phyloP scores from a whole-genome alignment of 2,113 vertebrate species.

The Alexandromys fortis region DNA sequence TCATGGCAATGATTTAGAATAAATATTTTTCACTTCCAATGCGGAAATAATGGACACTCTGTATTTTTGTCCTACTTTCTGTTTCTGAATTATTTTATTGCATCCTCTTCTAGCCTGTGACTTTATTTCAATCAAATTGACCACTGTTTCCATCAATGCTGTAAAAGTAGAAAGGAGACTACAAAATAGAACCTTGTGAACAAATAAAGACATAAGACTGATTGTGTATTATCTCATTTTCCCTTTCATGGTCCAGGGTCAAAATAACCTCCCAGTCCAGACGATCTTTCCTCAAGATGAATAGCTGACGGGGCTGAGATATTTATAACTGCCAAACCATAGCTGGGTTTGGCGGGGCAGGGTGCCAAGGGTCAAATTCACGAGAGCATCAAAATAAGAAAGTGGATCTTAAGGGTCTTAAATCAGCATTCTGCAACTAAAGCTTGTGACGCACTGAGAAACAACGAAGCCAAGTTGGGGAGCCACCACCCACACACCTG shows the following conservation, averaged over 20 bases:
- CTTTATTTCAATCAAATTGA: constrained; percentile 15
- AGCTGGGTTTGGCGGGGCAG: neutral
- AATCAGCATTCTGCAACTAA: constrained; percentile 36
- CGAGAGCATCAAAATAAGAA: neutral
- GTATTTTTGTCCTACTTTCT: neutral
- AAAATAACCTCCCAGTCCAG: constrained; percentile 21
- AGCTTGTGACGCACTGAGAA: constrained; percentile 16
- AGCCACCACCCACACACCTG: neutral
- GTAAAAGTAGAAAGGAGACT: neutral
- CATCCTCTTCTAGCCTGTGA: neutral
- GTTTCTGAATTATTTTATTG: constrained; percentile 4
- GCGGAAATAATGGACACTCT: neutral
- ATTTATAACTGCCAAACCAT: constrained; percentile 17
- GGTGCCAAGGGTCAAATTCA: neutral
- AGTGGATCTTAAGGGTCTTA: neutral
- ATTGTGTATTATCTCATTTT: constrained; percentile 4
- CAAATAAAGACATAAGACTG: constrained; percentile 11
- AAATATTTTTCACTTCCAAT: neutral
- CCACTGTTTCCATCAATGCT: neutral
- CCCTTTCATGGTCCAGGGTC: neutral
- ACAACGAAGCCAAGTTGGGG: neutral
- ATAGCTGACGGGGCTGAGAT: neutral
- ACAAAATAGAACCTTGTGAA: neutral
- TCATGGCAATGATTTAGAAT: neutral
- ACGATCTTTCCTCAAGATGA: neutral